Conservation (phyloP, 2,113 vertebrate genomes). For the Silurus glanis region DNA sequence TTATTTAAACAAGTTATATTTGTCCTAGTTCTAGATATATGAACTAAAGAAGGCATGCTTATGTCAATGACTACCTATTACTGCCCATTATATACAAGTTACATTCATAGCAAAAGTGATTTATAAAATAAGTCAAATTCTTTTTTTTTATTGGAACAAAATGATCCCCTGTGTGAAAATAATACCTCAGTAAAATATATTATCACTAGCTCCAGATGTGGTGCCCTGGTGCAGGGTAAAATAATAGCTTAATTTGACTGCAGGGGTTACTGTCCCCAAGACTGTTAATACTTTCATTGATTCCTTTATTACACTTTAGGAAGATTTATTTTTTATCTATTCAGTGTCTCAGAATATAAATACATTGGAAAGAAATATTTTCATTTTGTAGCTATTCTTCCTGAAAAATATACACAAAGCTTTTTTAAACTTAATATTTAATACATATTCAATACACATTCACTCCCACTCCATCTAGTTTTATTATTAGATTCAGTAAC, state of each 20-base stretch:
- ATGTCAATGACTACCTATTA: neutral
- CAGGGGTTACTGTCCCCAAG: neutral
- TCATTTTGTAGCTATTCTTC: neutral
- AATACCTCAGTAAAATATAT: neutral
- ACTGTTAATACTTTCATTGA: neutral
- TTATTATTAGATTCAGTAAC: conserved; percentile 14
- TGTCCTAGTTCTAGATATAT: neutral
- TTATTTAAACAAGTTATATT: neutral
- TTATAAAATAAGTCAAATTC: neutral
- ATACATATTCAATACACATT: neutral
- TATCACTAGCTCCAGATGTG: neutral
- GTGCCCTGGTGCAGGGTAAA: neutral
- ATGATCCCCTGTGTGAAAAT: neutral
- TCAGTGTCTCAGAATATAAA: neutral
- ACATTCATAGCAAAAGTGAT: neutral
- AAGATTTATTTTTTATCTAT: neutral
- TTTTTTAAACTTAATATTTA: neutral
- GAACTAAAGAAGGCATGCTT: neutral
- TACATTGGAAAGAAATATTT: neutral
- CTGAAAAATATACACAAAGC: neutral
- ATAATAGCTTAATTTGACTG: neutral
- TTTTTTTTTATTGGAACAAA: neutral
- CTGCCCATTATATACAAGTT: neutral
- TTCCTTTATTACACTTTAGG: neutral
- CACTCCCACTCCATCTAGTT: no score